These are phyloP conservation scores for Python bivittatus DNA, from an alignment of 2,113 vertebrate species.

Conservation along the genomic window DNA sequence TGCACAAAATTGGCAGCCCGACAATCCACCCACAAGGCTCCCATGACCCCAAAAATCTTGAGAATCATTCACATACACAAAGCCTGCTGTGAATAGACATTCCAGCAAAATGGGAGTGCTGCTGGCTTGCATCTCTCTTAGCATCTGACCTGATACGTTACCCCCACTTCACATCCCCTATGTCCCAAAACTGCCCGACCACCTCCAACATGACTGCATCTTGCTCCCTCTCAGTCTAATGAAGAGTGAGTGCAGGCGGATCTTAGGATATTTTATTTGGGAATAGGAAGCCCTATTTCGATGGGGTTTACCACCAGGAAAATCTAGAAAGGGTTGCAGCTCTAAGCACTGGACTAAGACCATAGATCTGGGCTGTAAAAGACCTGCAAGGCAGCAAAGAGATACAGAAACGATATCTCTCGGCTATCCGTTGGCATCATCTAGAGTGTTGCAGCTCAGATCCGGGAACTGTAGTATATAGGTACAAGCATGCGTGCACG, in stretches of 20 bases:
- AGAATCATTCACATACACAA: background rate
- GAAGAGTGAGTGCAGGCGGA: background rate
- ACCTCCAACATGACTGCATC: background rate
- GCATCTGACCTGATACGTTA: background rate
- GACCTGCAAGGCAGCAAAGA: background rate
- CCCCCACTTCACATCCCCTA: background rate
- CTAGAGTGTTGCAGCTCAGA: background rate
- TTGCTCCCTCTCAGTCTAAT: background rate
- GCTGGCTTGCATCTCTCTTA: background rate
- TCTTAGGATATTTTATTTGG: background rate
- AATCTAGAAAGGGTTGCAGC: background rate
- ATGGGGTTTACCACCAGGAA: background rate
- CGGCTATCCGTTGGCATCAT: background rate
- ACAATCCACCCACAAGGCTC: constrained; percentile 28
- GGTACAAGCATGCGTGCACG: background rate
- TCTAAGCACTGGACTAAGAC: background rate
- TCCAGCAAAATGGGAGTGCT: background rate
- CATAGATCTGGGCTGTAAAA: background rate
- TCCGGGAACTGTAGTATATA: background rate
- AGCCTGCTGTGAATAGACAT: constrained; percentile 2
- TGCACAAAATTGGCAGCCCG: background rate
- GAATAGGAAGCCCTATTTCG: background rate
- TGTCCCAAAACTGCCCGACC: background rate
- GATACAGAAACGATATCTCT: background rate
- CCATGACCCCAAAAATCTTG: background rate